Base-by-base conservation (phyloP, 2,888 invertebrate species). In the Chrysina gloriosa region DNA sequence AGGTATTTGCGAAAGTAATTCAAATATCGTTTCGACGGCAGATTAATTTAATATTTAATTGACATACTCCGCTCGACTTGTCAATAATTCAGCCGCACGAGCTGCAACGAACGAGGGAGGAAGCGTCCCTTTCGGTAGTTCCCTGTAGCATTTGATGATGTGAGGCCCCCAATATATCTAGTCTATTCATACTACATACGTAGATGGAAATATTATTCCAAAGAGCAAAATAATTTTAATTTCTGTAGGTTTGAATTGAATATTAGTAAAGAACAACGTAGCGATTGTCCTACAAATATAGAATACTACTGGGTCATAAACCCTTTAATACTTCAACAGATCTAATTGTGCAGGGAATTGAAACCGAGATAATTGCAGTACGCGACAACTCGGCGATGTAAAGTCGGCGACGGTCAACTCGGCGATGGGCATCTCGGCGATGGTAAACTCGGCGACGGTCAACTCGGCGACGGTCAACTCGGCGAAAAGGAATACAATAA, bases 21-120 rank as follows among this genome's bases (percentile, higher is more conserved):
- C 58, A 58, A 58, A 58, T 42, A 58, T 58, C 58, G 58, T 58
- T 58, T 39, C 39, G 58, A 58, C 39, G 58, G 58, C 39, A 58
- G 58, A 58, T 58, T 58, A 58, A 58, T 58, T 58, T 58, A 58
- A 58, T 58, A 58, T 58, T 58, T 58, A 58, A 58, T 39, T 58
- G 58, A 58, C 58, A 39, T 58, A 23, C 25, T 58, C 39, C 58
- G 58, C 58, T 58, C 42, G 39, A 58, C 58, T 58, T 58, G 58
- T 58, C 58, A 58, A 58, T 58, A 58, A 58, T 58, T 58, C 39
- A 58, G 42, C 11, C 58, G 58, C 58, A 25, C 36, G 39, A 25
- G 58, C n/a, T 27, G 39, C 9, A 21, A 31, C 54, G 34, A 34
- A 21, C 39, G 39, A n/a, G 11, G 27, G 39, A 6, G 58, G n/a